phyloP scores from a whole-genome alignment of 2,797 vertebrate genomes.

The Pelobates cultripes region DNA sequence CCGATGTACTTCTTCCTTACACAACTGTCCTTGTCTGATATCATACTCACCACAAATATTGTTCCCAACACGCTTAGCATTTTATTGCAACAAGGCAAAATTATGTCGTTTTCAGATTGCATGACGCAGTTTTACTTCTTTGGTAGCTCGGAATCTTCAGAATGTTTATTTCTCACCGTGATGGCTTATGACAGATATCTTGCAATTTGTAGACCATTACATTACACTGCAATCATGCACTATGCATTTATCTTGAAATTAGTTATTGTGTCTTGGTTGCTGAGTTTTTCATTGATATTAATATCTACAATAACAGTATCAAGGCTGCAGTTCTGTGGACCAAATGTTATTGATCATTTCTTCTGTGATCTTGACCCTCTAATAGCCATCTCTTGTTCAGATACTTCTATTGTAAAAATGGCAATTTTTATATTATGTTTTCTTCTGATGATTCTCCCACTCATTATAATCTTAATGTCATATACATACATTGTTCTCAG shows the following conservation, averaged over 20 bases:
- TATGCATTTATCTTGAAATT: neutral
- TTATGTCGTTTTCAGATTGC: neutral
- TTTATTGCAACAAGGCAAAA: neutral
- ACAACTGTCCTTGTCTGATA: neutral
- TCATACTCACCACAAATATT: neutral
- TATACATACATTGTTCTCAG: conserved; percentile 45
- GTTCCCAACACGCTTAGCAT: neutral
- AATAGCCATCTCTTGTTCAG: too few species aligned
- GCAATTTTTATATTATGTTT: too few species aligned
- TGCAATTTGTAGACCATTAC: conserved; percentile 62
- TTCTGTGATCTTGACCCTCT: too few species aligned
- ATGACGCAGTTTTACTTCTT: neutral
- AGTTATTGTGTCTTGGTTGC: conserved; percentile 44
- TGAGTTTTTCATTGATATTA: conserved; percentile 45
- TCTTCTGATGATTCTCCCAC: conserved; percentile 8
- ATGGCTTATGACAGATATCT: conserved; percentile 60
- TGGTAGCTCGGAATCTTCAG: neutral
- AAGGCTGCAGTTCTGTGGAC: too few species aligned
- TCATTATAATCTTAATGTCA: conserved; percentile 55
- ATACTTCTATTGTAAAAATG: too few species aligned
- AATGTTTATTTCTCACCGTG: conserved; percentile 48
- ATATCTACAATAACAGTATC: neutral
- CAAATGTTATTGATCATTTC: too few species aligned
- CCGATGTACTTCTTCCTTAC: neutral
- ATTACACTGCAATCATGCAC: conserved; percentile 57